Evolutionary conservation across 2,888 invertebrate genomes (phyloP).

Genomic region (Amiota mariae): DNA sequence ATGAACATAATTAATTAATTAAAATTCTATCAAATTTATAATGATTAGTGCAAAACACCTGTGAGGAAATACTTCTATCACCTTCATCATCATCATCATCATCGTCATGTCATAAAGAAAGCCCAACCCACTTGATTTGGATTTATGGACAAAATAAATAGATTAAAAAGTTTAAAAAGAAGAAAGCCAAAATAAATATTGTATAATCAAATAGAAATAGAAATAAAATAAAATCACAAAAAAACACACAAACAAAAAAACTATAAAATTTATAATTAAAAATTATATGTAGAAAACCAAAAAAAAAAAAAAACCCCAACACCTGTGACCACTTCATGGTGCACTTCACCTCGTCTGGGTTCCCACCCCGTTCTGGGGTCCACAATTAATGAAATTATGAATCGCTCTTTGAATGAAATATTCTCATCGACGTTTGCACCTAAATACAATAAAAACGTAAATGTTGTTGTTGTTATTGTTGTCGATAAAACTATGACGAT

Average conservation of each 20-base stretch:
- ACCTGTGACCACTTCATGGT: slow-evolving; percentile 33
- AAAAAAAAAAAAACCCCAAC: slow-evolving; percentile 31
- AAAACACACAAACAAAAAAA: background rate
- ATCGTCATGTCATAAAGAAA: slow-evolving; percentile 40
- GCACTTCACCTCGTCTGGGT: background rate
- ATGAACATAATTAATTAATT: slow-evolving; percentile 54
- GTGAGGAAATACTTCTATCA: slow-evolving; percentile 27
- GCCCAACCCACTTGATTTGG: slow-evolving; percentile 43
- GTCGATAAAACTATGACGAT: background rate
- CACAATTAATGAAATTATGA: background rate
- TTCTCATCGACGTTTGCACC: slow-evolving; percentile 11
- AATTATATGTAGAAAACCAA: slow-evolving; percentile 8
- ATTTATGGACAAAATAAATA: slow-evolving; percentile 34
- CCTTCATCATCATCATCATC: too few relatives aligned
- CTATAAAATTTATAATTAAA: slow-evolving; percentile 1
- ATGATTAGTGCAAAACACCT: slow-evolving; percentile 66
- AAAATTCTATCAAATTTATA: slow-evolving; percentile 55
- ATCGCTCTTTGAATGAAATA: background rate
- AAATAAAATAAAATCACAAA: background rate
- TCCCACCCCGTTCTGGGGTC: too few relatives aligned
- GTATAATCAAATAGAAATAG: too few relatives aligned
- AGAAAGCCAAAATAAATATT: background rate
- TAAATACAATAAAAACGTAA: background rate
- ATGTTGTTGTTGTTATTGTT: slow-evolving; percentile 3
- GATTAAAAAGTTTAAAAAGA: slow-evolving; percentile 30